phyloP scores from a whole-genome alignment of 2,888 invertebrate genomes.

The Dioctria rufipes region DNA sequence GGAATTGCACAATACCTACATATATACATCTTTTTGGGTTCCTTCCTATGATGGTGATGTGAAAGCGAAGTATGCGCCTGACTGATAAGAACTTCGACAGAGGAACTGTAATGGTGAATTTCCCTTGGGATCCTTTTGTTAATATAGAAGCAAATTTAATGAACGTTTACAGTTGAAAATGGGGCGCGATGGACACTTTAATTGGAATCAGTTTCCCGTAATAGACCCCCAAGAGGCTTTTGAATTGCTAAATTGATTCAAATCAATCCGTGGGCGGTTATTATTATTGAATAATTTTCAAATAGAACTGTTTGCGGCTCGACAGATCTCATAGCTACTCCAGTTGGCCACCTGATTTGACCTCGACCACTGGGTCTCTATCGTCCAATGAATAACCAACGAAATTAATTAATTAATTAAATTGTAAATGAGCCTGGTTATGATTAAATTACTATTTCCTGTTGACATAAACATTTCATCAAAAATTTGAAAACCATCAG shows the following conservation, averaged over 20 bases:
- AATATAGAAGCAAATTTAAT: conserved; percentile 4
- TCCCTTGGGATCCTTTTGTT: conserved; percentile 24
- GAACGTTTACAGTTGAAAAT: conserved; percentile 13
- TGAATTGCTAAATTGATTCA: conserved; percentile 48
- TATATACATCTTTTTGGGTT: background rate
- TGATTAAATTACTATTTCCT: conserved; percentile 58
- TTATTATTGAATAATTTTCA: conserved; percentile 25
- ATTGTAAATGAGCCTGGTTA: conserved; percentile 57
- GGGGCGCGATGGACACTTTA: conserved; percentile 21
- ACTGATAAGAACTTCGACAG: conserved; percentile 24
- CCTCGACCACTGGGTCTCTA: conserved; percentile 34
- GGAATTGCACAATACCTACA: background rate
- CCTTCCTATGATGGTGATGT: background rate
- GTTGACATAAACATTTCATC: conserved; percentile 55
- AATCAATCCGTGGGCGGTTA: conserved; percentile 44
- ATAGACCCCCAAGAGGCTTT: conserved; percentile 19
- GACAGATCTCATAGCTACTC: conserved; percentile 30
- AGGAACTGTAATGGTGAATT: background rate
- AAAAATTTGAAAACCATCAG: conserved; percentile 29
- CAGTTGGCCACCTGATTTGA: conserved; percentile 50
- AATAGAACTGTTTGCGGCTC: conserved; percentile 34
- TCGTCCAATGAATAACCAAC: conserved; percentile 51
- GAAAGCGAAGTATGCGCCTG: conserved; percentile 23
- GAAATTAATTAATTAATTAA: conserved; percentile 58
- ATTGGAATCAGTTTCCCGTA: conserved; percentile 19